These are phyloP conservation scores for Eurystomus glaucurus DNA, from an alignment of 2,797 vertebrate species.

Conservation along the genomic window DNA sequence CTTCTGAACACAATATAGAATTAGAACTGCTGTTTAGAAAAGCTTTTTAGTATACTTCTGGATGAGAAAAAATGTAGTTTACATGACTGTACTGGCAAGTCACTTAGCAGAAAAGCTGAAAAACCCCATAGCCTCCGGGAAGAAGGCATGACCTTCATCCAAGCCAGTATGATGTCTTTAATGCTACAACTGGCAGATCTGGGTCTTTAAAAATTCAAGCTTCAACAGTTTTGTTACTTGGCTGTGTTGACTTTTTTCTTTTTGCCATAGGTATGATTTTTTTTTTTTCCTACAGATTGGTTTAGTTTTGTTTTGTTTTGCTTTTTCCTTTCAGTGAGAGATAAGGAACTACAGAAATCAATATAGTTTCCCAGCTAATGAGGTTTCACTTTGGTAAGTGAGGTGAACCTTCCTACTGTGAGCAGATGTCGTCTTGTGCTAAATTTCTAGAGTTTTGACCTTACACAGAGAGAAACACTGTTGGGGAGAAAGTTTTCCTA, in stretches of 20 bases:
- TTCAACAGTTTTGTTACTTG: not conserved
- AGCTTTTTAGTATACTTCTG: not conserved
- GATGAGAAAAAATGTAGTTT: not conserved
- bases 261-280: not conserved
- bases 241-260: not conserved
- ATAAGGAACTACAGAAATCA: not conserved
- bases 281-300: not conserved
- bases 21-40: not conserved
- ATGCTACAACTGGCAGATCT: not conserved
- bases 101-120: constrained; percentile 2
- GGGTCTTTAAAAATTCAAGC: not conserved
- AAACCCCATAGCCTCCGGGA: not conserved
- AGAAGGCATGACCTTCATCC: constrained; percentile 11
- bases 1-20: not conserved
- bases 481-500: not conserved
- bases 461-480: not conserved
- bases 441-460: not conserved
- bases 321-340: not conserved
- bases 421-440: constrained; percentile 11
- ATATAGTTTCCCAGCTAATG: not conserved
- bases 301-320: not conserved
- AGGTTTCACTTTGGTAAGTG: not conserved
- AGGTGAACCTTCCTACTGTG: not conserved
- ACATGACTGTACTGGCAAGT: not conserved
- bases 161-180: not conserved